Conservation (phyloP, 2,113 vertebrate genomes). For the Hippolais icterina region DNA sequence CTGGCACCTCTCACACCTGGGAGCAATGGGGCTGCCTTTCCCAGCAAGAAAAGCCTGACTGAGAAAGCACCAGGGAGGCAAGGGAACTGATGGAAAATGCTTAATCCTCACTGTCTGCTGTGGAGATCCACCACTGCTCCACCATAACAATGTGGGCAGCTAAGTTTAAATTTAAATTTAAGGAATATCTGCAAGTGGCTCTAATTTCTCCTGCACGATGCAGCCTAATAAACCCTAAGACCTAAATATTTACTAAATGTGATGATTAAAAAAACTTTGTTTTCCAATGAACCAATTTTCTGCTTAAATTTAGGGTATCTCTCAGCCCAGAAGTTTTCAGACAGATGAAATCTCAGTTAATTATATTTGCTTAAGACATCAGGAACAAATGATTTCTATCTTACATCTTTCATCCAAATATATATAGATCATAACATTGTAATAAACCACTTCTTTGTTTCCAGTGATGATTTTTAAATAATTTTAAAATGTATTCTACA, state of each 20-base stretch:
- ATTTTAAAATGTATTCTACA: neutral
- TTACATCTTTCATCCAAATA: neutral
- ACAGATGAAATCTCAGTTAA: neutral
- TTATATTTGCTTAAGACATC: neutral
- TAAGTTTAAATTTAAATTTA: neutral
- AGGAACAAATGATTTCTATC: neutral
- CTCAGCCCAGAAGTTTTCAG: neutral
- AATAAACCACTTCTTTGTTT: neutral
- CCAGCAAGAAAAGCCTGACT: neutral
- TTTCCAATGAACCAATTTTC: neutral
- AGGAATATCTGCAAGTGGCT: neutral
- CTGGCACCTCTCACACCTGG: too few species aligned
- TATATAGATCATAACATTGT: neutral
- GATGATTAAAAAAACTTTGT: neutral
- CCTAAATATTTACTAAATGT: neutral
- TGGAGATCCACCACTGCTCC: neutral
- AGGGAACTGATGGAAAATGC: neutral
- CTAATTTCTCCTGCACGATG: neutral
- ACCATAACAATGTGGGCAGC: neutral
- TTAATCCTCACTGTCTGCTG: neutral
- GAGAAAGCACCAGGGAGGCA: neutral
- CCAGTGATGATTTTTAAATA: neutral
- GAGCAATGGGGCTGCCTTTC: too few species aligned
- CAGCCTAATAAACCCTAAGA: neutral
- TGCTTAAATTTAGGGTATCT: neutral